Evolutionary conservation across 2,113 vertebrate species (phyloP).

Genomic region (Neolamprologus ventralis): DNA sequence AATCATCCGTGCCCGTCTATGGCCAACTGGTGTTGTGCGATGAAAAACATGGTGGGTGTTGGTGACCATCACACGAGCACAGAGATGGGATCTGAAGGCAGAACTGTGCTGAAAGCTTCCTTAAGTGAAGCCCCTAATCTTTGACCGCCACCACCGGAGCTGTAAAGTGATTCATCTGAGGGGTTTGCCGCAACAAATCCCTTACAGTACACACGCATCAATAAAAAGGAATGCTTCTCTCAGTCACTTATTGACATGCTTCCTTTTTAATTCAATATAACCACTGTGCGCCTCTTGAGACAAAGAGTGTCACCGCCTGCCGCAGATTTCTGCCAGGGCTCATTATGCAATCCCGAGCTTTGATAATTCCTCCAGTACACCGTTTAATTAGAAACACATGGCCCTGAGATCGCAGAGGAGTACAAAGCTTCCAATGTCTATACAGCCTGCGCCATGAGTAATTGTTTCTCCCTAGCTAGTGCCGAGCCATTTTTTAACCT

Average conservation of each 20-base stretch:
- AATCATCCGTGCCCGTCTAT: slow-evolving; percentile 30
- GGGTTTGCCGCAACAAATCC: background rate
- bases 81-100: slow-evolving; percentile 3
- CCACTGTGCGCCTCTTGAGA: slow-evolving; percentile 33
- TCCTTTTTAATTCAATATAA: slow-evolving; percentile 34
- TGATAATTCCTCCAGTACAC: slow-evolving; percentile 57
- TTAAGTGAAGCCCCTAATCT: background rate
- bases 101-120: background rate
- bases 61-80: slow-evolving; percentile 9
- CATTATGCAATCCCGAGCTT: slow-evolving; percentile 61
- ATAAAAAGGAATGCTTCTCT: background rate
- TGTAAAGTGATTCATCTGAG: background rate
- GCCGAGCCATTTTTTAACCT: slow-evolving; percentile 63
- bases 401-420: slow-evolving; percentile 42
- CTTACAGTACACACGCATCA: background rate
- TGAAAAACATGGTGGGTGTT: slow-evolving; percentile 37
- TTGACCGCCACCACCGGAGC: background rate
- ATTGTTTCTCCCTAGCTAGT: slow-evolving; percentile 59
- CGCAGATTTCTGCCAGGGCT: slow-evolving; percentile 33
- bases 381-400: slow-evolving; percentile 66
- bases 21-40: slow-evolving; percentile 57
- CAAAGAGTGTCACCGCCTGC: slow-evolving; percentile 41
- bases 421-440: slow-evolving; percentile 46
- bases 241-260: slow-evolving; percentile 19
- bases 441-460: slow-evolving; percentile 55